Base-by-base conservation (phyloP, 2,888 invertebrate genomes). In the Stegophylla sp. region DNA sequence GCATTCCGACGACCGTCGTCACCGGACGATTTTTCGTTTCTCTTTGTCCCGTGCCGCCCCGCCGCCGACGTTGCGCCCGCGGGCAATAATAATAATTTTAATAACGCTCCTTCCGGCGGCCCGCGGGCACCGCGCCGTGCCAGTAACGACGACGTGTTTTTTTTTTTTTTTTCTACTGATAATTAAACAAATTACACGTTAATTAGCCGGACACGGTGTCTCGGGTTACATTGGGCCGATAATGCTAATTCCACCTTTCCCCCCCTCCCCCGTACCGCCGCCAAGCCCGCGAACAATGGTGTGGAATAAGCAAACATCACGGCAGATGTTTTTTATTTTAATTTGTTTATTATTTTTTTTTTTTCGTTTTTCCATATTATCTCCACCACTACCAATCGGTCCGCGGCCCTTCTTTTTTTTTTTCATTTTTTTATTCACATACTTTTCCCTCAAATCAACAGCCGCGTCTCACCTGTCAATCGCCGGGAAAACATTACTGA, bases 111-210 rank as follows among this genome's bases (percentile, higher is more conserved):
- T 48, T 79, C 77, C 77, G 77, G 77, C 56, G 28, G 61, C 59
- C 7, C 75, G 75, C 48, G 15, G 41, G 71, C 53, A 13, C 1
- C n/a, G 63, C n/a, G n/a, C n/a, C n/a, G n/a, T n/a, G n/a, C n/a
- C n/a, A n/a, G n/a, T n/a, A n/a, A 12, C 34, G 69, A 69, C 67
- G 67, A 77, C 59, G 79, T 69, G 79, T 79, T 79, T 79, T 69
- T 71, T n/a, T n/a, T n/a, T n/a, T n/a, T n/a, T n/a, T n/a, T n/a
- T n/a, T n/a, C n/a, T n/a, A n/a, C n/a, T 51, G 79, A 63, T 79
- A 79, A 79, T 71, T 51, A 79, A 79, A 79, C 79, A 69, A 69
- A 79, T 79, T 79, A 79, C 69, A 71, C 79, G 79, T 79, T 79
- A 79, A 79, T 79, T 71, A 79, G 71, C 43, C 79, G 61, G 79